phyloP scores from a whole-genome alignment of 2,113 vertebrate genomes.

The Hippopotamus amphibius region DNA sequence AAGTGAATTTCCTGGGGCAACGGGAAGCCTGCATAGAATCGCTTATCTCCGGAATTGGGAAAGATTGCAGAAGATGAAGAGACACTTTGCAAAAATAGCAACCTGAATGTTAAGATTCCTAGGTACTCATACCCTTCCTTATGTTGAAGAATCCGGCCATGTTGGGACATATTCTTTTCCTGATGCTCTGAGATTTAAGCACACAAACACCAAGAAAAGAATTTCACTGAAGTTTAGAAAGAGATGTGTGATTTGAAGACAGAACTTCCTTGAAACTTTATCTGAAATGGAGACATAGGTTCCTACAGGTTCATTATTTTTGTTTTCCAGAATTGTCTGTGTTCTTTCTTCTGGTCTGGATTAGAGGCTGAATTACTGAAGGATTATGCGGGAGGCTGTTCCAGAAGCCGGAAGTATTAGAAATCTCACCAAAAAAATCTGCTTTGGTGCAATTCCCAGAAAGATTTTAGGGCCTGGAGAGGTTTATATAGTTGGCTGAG shows the following conservation, averaged over 20 bases:
- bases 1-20: rapidly evolving
- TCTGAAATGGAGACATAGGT: not conserved
- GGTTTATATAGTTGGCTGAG: constrained; percentile 63
- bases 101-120: no score
- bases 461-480: constrained; percentile 70
- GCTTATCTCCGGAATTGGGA: not conserved
- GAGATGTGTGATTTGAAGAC: rapidly evolving
- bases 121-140: not conserved
- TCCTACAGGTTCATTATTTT: not conserved
- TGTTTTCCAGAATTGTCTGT: not conserved
- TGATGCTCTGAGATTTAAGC: no score
- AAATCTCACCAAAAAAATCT: constrained; percentile 46
- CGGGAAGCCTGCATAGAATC: rapidly evolving
- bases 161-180: not conserved
- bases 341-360: not conserved
- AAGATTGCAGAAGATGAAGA: not conserved
- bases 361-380: constrained; percentile 27
- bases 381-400: constrained; percentile 6
- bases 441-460: constrained; percentile 76
- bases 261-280: not conserved
- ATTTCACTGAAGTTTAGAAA: not conserved
- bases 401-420: constrained; percentile 71
- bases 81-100: not conserved
- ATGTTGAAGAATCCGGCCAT: not conserved
- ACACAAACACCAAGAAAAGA: not conserved